Base-by-base conservation (phyloP, 2,797 vertebrate species). In the Coregonus sp. region DNA sequence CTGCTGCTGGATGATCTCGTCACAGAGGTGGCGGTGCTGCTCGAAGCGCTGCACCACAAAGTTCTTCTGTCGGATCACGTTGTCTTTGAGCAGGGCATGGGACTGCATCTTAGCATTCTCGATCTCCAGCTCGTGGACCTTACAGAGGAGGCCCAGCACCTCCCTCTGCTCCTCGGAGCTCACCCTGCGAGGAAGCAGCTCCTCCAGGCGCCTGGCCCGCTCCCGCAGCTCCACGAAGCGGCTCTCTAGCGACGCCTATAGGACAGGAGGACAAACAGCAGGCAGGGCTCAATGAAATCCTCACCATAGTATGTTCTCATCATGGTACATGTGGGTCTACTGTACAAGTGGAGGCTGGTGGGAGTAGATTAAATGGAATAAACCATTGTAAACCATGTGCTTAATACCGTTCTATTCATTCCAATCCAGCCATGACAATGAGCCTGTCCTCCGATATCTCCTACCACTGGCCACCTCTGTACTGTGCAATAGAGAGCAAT, bases 1-100 rank as follows among this genome's bases (percentile, higher is more conserved):
- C 92, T 98, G 97, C 85, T 95, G 95, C 88, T 94, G 95, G 72
- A 98, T 97, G 91, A 98, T 95, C 88, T 95, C 93, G 0, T 96
- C 91, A 31, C 96, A 97, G 73, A 97, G 93, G 82, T 93, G 91
- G 31, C 93, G 88, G 88, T 97, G 95, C 84, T 92, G 94, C 89
- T 96, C 95, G 70, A 96, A 96, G 52, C 93, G 93, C 78, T 93
- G 96, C 85, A 96, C 90, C 74, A 95, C 94, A 33, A 92, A 91
- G 76, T 95, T 93, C 6, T 95, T 96, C 80, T 94, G 96, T 4
- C 94, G 93, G 82, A 95, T 95, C 69, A 95, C 92, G n/a, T 94
- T 95, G 87, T 97, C 95, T 73, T 95, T 93, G 56, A 97, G 95
- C 87, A 96, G 88, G 0, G 95, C 92, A 9, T 91, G 91, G 0